phyloP scores from a whole-genome alignment of 2,113 vertebrate species.

The Eurystomus gularis region DNA sequence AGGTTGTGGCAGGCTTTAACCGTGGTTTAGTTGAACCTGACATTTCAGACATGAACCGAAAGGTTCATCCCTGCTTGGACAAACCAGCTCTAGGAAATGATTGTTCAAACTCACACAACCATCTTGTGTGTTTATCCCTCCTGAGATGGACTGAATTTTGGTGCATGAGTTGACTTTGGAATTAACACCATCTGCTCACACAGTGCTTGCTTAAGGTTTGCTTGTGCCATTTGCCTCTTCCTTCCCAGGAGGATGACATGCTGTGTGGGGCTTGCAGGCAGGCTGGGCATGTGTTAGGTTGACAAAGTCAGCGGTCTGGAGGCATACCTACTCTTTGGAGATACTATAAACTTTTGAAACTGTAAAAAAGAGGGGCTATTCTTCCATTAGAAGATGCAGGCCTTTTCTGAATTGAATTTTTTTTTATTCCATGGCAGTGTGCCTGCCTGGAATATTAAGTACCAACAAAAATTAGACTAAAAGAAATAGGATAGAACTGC shows the following conservation, averaged over 20 bases:
- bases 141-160: slow-evolving; percentile 1
- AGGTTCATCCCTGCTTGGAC: not conserved
- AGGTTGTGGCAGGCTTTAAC: not conserved
- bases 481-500: not conserved
- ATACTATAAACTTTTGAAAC: not conserved
- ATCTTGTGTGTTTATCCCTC: not conserved
- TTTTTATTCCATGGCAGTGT: not conserved
- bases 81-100: not conserved
- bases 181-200: slow-evolving; percentile 36
- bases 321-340: not conserved
- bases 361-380: not conserved
- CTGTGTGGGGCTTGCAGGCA: not conserved
- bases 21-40: not conserved
- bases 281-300: not conserved
- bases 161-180: slow-evolving; percentile 17
- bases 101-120: not conserved
- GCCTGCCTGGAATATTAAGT: not conserved
- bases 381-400: not conserved
- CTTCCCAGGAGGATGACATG: not conserved
- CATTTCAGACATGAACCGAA: not conserved
- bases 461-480: not conserved
- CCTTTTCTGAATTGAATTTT: not conserved
- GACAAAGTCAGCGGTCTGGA: not conserved
- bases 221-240: not conserved
- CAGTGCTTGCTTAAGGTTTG: not conserved